A percentile compares a stretch with the other conserved stretches of the same genome.
Conservation (phyloP, 53 echinoderm and acorn worm species). For the Paelopatides confundens region DNA sequence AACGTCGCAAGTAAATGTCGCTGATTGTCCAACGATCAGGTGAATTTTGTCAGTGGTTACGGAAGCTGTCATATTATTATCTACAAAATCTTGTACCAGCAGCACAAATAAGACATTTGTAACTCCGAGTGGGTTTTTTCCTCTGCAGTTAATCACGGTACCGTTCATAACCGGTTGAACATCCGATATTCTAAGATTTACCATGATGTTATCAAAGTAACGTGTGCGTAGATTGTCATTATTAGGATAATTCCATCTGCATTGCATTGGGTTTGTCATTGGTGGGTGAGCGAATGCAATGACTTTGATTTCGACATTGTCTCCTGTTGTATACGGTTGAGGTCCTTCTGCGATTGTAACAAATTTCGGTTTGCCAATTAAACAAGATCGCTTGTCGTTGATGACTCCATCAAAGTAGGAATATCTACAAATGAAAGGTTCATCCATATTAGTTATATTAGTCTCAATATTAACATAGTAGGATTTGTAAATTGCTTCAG, state of each 20-base stretch:
- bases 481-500: no score
- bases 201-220: neutral
- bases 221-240: neutral
- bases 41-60: neutral
- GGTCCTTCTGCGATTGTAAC: neutral
- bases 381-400: slow-evolving; percentile 4
- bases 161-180: slow-evolving; percentile 6
- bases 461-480: no score
- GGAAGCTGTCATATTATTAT: neutral
- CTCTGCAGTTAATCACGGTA: neutral
- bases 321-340: neutral
- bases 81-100: neutral
- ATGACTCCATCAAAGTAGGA: neutral
- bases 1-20: neutral
- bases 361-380: neutral
- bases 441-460: neutral
- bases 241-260: neutral
- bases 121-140: neutral
- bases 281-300: slow-evolving; percentile 2
- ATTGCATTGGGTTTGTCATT: neutral
- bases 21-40: neutral
- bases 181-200: neutral
- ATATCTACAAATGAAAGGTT: neutral
- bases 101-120: neutral
- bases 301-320: neutral